Base-by-base conservation (phyloP, 2,113 vertebrate genomes). In the Rhinopomastus cyanomelas region DNA sequence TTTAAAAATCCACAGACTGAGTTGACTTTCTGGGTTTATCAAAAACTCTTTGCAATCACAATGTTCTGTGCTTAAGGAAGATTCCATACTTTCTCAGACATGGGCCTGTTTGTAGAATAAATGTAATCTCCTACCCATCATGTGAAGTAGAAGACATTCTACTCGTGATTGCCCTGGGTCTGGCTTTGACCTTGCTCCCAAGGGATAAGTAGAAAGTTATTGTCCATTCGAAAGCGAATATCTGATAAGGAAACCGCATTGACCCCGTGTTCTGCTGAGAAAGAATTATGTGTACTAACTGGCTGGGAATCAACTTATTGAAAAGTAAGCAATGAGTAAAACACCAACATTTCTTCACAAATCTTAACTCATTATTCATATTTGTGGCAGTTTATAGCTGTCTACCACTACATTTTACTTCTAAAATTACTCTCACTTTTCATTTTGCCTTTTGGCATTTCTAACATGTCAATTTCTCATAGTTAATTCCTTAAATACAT, bases 1-100 rank as follows among this genome's bases (percentile, higher is more conserved):
- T 11, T 17, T n/a, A 32, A 59, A 12, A 20, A 0, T 0, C 0
- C 6, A 61, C 8, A 36, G 12, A n/a, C 8, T 74, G 10, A 49
- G 3, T 53, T 69, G n/a, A 36, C 39, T 51, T 27, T 89, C 61
- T 12, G 4, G 2, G 2, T 61, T 80, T 77, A 22, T 73, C 8
- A 30, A 71, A 53, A 29, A 26, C 17, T 62, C 26, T 46, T 30
- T 36, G 9, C 27, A 69, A 5, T 39, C 9, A 44, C 9, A 21
- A 6, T 74, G 2, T 36, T 76, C 32, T 30, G 15, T 39, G 11
- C 4, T 57, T 12, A 55, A 8, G 49, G 16, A 39, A 62, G 17
- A 62, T 75, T 32, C 16, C 21, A 6, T 42, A 42, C 39, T 42
- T 42, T 42, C 39, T 42, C 4, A 32, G 14, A 20, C 13, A 30